Evolutionary conservation across 2,888 invertebrate species (phyloP), one percentile per base, ranked within the genome.

Genomic region (Cephus sareptanus): DNA sequence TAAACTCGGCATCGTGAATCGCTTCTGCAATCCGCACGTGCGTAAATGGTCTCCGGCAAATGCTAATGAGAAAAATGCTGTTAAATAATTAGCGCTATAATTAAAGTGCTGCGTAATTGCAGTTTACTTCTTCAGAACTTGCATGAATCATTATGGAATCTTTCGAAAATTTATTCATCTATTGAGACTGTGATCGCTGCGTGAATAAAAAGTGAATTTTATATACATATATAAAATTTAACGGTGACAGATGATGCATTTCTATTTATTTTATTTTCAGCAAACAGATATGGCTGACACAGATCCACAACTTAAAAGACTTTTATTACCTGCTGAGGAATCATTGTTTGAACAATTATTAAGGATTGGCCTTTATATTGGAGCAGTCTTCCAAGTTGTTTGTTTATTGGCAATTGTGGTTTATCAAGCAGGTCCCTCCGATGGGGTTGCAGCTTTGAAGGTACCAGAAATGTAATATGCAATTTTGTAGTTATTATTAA

Each of bases 341-440:
- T 90, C 89, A 23, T 82, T 90, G 34, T 89, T 91, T 73, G 91
- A 91, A 83, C 85, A 88, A 81, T 84, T 91, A 74, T 83, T 91
- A 76, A 88, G 89, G 83, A 89, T 90, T 90, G 97, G 97, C 23
- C 92, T 98, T 9, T 97, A 97, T 88, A 92, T 97, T 69, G 97
- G 97, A 9, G 97, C 97, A 30, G 93, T 96, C n/a, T 98, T 98
- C 88, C 98, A 98, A 92, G 92, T 98, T 78, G 92, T 96, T 34
- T 98, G 97, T 88, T 93, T 98, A 81, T 93, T 96, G 75, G 96
- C 97, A 33, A 97, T 97, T 83, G 95, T 97, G 75, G 94, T 96
- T 79, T 93, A 89, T 83, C 90, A 90, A 79, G 85, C 88, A 68
- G 90, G 89, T 77, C 89, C 90, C 15, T 87, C 88, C 4, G 91